phyloP scores from a whole-genome alignment of 2,113 vertebrate species.

The Polypterus senegalus region DNA sequence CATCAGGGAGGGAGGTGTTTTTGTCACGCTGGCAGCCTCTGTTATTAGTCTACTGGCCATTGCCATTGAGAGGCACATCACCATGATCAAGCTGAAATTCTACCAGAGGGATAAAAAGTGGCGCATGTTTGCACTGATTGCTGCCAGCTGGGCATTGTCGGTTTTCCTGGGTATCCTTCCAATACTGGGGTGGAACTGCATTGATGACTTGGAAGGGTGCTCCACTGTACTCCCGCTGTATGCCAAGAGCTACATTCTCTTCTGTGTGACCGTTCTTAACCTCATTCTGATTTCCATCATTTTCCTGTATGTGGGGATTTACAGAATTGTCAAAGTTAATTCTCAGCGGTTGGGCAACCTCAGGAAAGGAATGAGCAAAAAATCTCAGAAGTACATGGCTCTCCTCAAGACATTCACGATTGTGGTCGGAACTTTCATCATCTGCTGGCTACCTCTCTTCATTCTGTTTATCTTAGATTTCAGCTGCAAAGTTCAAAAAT shows the following conservation, averaged over 20 bases:
- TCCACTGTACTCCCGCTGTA: conserved; percentile 80
- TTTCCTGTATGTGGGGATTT: conserved; percentile 71
- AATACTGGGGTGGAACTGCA: conserved; percentile 75
- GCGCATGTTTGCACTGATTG: conserved; percentile 62
- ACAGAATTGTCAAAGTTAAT: conserved; percentile 68
- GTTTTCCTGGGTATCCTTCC: conserved; percentile 65
- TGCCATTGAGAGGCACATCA: conserved; percentile 74
- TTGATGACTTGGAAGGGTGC: conserved; percentile 51
- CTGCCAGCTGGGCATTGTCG: conserved; percentile 58
- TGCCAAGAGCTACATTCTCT: conserved; percentile 72
- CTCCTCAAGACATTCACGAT: conserved; percentile 73
- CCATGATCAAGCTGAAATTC: conserved; percentile 71
- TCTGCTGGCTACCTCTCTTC: conserved; percentile 77
- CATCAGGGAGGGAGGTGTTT: conserved; percentile 68
- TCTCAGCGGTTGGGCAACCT: conserved; percentile 39
- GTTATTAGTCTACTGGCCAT: conserved; percentile 77
- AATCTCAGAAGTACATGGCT: conserved; percentile 61
- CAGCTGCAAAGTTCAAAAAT: conserved; percentile 40
- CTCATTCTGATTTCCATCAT: conserved; percentile 63
- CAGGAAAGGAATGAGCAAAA: conserved; percentile 35
- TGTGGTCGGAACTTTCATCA: conserved; percentile 73
- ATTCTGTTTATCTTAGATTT: conserved; percentile 69
- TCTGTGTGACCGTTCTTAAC: conserved; percentile 64
- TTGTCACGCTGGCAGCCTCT: conserved; percentile 70
- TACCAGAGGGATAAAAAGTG: conserved; percentile 55